These are phyloP conservation scores for Nyctibius bracteatus DNA, from an alignment of 2,113 vertebrate species.

Conservation along the genomic window DNA sequence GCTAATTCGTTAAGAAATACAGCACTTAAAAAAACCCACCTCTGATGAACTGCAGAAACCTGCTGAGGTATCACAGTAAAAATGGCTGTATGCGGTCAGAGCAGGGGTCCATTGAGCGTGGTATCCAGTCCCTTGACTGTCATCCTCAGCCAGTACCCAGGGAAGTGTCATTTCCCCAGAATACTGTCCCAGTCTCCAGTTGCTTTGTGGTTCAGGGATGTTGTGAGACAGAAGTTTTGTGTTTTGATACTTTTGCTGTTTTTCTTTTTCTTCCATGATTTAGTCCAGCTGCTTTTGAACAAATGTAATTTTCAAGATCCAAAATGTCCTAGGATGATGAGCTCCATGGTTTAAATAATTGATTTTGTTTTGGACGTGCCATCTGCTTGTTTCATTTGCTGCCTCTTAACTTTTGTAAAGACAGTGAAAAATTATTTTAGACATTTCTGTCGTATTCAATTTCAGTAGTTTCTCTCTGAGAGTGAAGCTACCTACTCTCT, in stretches of 20 bases:
- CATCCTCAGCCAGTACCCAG: neutral
- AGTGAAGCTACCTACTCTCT: neutral
- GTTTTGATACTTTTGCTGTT: neutral
- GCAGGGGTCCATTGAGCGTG: too few species aligned
- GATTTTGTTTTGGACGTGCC: fast-evolving
- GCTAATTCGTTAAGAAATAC: too few species aligned
- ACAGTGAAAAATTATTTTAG: neutral
- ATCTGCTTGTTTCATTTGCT: neutral
- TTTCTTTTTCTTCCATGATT: neutral
- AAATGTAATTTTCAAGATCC: neutral
- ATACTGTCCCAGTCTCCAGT: neutral
- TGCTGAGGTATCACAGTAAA: neutral
- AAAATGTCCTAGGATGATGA: neutral
- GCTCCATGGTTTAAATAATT: neutral
- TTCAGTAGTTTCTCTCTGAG: neutral
- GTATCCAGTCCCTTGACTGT: neutral
- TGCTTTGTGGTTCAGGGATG: neutral
- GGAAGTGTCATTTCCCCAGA: neutral
- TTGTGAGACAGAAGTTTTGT: neutral
- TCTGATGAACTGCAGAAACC: neutral
- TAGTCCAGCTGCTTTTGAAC: neutral
- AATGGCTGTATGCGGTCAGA: neutral
- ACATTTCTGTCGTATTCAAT: neutral
- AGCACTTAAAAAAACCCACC: neutral
- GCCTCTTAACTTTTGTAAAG: neutral